phyloP scores from a whole-genome alignment of 2,113 vertebrate genomes.

The Anseranas semipalmata region DNA sequence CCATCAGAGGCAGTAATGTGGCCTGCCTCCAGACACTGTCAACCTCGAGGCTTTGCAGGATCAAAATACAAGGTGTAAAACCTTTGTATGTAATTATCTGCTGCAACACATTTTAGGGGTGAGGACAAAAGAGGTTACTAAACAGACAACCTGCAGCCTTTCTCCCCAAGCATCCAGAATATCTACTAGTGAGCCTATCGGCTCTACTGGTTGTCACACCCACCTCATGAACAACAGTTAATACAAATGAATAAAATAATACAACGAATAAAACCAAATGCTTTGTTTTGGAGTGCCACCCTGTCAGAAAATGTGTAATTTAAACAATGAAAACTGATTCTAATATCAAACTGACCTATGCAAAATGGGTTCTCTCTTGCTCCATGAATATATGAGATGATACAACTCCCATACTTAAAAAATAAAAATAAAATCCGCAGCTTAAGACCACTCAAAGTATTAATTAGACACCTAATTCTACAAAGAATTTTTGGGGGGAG shows the following conservation, averaged over 20 bases:
- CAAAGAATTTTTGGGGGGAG: neutral
- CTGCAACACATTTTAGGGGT: neutral
- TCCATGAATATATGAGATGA: neutral
- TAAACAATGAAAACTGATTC: neutral
- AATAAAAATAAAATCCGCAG: neutral
- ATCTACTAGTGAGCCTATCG: fast-evolving
- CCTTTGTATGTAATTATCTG: neutral
- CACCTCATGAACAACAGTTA: neutral
- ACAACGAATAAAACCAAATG: neutral
- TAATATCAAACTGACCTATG: neutral
- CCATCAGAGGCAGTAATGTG: neutral
- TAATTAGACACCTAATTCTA: neutral
- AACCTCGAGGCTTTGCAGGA: neutral
- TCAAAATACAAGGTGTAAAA: neutral
- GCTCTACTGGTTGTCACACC: neutral
- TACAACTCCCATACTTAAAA: neutral
- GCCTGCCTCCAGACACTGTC: neutral
- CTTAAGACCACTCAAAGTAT: neutral
- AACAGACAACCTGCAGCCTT: neutral
- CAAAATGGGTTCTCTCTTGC: neutral
- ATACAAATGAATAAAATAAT: neutral
- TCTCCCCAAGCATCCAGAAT: neutral
- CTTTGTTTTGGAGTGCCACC: neutral
- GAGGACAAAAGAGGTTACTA: neutral
- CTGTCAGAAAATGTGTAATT: neutral